These are phyloP conservation scores for Zaprionus camerounensis DNA, from an alignment of 1,140 invertebrate genomes.

Conservation along the genomic window DNA sequence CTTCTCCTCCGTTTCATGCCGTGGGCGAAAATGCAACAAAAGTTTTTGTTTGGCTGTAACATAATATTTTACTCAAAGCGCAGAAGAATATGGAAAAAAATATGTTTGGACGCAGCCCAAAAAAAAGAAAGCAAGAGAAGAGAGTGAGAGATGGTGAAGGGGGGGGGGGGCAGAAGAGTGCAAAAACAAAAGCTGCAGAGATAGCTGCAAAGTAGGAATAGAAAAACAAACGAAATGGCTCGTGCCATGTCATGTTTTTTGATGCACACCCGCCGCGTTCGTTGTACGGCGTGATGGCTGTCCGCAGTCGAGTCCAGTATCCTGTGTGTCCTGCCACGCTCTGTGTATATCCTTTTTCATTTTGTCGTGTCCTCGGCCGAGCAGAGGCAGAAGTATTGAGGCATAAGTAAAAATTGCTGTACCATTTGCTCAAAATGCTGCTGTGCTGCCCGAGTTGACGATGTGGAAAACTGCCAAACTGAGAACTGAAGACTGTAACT, in stretches of 20 bases:
- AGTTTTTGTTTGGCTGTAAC: conserved; percentile 64
- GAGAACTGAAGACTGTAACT: conserved; percentile 8
- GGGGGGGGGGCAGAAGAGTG: conserved; percentile 15
- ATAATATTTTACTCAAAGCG: conserved; percentile 80
- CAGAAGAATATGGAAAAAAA: conserved; percentile 53
- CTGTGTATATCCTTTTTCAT: conserved; percentile 37
- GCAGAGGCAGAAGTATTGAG: conserved; percentile 72
- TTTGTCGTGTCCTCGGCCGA: conserved; percentile 58
- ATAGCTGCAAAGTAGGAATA: conserved; percentile 63
- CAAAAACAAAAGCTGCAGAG: conserved; percentile 24
- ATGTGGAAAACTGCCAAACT: conserved; percentile 38
- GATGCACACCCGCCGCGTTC: conserved; percentile 57
- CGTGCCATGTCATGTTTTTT: conserved; percentile 81
- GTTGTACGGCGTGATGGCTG: conserved; percentile 7
- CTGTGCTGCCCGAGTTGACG: conserved; percentile 28
- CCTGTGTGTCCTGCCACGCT: conserved; percentile 36
- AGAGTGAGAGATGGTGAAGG: neutral
- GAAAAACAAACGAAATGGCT: conserved; percentile 79
- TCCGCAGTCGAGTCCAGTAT: conserved; percentile 39
- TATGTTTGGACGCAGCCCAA: conserved; percentile 49
- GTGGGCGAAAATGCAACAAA: conserved; percentile 47
- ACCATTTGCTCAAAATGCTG: conserved; percentile 63
- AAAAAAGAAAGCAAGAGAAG: conserved; percentile 26
- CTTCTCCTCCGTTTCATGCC: conserved; percentile 34
- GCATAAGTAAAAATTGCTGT: conserved; percentile 81